Conservation (phyloP, 2,888 invertebrate species). For the Cosmorhoe ocellata region DNA sequence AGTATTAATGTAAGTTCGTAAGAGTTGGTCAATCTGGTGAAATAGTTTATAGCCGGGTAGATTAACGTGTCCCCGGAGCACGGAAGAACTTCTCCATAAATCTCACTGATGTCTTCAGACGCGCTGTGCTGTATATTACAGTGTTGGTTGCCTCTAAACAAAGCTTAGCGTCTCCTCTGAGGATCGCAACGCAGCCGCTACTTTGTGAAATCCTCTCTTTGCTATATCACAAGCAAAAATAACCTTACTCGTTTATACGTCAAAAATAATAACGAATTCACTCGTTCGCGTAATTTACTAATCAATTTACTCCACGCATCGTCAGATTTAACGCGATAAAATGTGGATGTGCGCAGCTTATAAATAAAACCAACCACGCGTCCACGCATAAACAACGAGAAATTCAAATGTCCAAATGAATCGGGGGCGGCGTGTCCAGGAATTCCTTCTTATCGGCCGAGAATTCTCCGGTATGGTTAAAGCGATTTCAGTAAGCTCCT, state of each 20-base stretch:
- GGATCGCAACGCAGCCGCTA: too few species aligned
- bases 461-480: constrained; percentile 18
- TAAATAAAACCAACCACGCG: constrained; percentile 20
- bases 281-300: not conserved
- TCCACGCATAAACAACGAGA: constrained; percentile 7
- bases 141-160: too few species aligned
- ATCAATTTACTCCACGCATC: constrained; percentile 6
- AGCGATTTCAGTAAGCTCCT: constrained; percentile 8
- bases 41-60: too few species aligned
- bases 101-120: too few species aligned
- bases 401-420: constrained; percentile 25
- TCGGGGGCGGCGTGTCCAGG: constrained; percentile 22
- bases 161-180: too few species aligned
- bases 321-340: constrained; percentile 8
- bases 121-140: too few species aligned
- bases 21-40: too few species aligned
- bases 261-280: not conserved
- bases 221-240: not conserved
- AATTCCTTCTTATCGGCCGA: constrained; percentile 21
- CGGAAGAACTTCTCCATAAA: too few species aligned
- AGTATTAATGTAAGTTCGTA: too few species aligned
- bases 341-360: constrained; percentile 8
- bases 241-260: not conserved
- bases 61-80: too few species aligned
- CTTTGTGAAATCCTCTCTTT: too few species aligned